Percentiles rank a stretch among this genome's conserved stretches.
Evolutionary conservation across 2,113 vertebrate species (phyloP).

Genomic region (Gracilinanus agilis): DNA sequence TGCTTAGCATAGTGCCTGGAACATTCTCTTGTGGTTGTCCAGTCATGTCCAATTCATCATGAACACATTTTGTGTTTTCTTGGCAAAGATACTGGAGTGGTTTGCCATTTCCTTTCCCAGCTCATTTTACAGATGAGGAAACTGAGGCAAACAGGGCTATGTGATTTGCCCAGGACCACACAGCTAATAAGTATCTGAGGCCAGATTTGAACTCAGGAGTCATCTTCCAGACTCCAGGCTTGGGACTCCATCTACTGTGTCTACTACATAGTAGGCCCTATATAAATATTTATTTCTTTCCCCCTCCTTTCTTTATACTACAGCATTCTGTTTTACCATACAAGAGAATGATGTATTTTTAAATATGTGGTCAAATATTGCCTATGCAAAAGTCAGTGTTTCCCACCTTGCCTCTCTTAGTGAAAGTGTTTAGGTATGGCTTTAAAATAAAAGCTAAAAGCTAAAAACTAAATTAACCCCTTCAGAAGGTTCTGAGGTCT

Average conservation of each 20-base stretch:
- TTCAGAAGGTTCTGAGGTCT: not conserved
- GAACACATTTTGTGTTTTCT: too few relatives aligned
- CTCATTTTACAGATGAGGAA: too few relatives aligned
- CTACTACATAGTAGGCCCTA: not conserved
- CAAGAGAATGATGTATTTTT: not conserved
- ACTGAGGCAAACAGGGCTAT: too few relatives aligned
- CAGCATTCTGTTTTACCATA: not conserved
- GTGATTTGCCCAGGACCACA: too few relatives aligned
- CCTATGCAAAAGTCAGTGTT: slow-evolving; percentile 43
- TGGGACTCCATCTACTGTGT: too few relatives aligned
- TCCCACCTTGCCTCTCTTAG: slow-evolving; percentile 24
- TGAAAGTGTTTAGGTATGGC: slow-evolving; percentile 12
- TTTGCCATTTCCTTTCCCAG: too few relatives aligned
- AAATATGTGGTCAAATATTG: slow-evolving; percentile 7
- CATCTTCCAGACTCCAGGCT: too few relatives aligned
- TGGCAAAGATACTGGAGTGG: too few relatives aligned
- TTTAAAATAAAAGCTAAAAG: slow-evolving; percentile 32
- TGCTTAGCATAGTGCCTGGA: not conserved
- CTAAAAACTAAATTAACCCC: slow-evolving; percentile 19
- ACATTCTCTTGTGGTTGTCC: not conserved
- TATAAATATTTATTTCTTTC: not conserved
- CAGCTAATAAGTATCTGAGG: too few relatives aligned
- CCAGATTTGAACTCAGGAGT: too few relatives aligned
- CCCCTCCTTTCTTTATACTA: not conserved
- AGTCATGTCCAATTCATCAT: too few relatives aligned